Percentiles rank a stretch among this genome's conserved stretches.
Evolutionary conservation across 2,113 vertebrate species (phyloP).

Genomic region (Saimiri boliviensis): DNA sequence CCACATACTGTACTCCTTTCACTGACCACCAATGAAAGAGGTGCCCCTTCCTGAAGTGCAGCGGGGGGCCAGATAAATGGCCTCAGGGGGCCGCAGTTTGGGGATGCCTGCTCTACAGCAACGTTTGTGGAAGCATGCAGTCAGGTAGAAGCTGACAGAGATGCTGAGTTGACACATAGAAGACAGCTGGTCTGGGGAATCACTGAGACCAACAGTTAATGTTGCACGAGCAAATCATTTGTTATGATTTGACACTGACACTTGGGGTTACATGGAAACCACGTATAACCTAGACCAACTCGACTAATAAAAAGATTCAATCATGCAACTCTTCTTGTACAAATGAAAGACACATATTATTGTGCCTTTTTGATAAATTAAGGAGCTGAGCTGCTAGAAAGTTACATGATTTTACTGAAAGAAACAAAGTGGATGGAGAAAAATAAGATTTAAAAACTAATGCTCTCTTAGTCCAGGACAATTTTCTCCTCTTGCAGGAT

Average conservation of each 20-base stretch:
- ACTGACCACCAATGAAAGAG: no score
- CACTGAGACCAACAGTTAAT: not conserved
- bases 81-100: no score
- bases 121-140: not conserved
- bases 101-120: not conserved
- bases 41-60: no score
- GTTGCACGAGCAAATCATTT: not conserved
- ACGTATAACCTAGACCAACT: not conserved
- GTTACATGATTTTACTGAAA: not conserved
- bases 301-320: not conserved
- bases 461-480: not conserved
- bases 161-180: not conserved
- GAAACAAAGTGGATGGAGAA: not conserved
- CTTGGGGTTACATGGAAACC: not conserved
- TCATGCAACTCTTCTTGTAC: not conserved
- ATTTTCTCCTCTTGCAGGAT: not conserved
- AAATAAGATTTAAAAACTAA: not conserved
- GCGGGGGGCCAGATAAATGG: no score
- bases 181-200: not conserved
- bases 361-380: not conserved
- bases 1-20: no score
- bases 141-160: not conserved
- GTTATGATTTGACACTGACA: not conserved
- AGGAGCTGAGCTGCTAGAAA: not conserved
- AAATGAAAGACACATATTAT: not conserved